Base-by-base conservation (phyloP, 2,797 vertebrate genomes). In the Oreochromis grahami region DNA sequence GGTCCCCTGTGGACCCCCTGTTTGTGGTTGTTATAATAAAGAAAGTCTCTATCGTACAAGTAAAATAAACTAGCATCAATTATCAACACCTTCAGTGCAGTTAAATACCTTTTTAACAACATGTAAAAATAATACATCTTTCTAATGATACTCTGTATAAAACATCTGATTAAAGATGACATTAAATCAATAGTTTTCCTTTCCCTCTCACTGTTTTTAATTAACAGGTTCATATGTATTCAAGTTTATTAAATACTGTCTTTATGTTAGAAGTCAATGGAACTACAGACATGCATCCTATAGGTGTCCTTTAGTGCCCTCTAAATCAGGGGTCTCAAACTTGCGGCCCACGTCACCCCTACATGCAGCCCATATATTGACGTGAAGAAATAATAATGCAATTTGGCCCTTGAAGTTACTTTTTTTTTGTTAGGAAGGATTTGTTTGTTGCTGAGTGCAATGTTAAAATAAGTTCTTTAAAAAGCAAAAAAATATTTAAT, bases 341-440 rank as follows among this genome's bases (percentile, higher is more conserved):
- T 34, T 60, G 29, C 0, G 7, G 24, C 26, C 0, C 53, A 29
- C 7, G 2, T 56, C 53, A 56, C 4, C 14, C 55, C 55, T 56
- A 56, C 26, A 15, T 56, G 55, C 29, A 29, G 55, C 55, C 55
- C 14, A 17, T 29, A 56, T 56, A 56, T 56, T 56, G 26, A 29
- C 8, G 29, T 56, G 26, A 29, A 56, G 55, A 56, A 56, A 56
- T 56, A 29, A 56, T 29, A 56, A 29, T 56, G 14, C 14, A 56
- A 29, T 29, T 56, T 15, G 13, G 24, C 13, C 13, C 24, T 56
- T 29, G 1, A 56, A 56, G 53, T 56, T 15, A 8, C 24, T 29
- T 26, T 55, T 53, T 53, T 53, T 55, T 56, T 55, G 7, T 1
- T 29, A 8, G 13, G 53, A 8, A 29, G 53, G 3, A 56, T 56